Conservation (phyloP, 2,113 vertebrate genomes). For the human (Homo sapiens) region DNA sequence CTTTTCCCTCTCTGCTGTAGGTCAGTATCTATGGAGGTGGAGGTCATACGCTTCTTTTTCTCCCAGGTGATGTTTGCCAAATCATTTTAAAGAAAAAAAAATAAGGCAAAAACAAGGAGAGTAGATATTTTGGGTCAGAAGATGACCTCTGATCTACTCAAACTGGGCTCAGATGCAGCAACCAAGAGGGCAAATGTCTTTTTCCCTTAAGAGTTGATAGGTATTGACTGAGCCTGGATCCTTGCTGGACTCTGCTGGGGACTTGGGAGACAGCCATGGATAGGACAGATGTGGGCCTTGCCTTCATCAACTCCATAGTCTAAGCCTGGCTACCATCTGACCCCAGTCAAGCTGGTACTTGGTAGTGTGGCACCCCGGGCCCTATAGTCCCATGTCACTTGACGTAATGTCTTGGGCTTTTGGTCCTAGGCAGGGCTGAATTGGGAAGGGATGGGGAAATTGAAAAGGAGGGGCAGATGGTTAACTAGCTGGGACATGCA, state of each 20-base stretch:
- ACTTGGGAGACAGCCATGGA: background rate
- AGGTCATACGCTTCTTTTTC: background rate
- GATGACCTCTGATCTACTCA: background rate
- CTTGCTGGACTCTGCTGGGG: accelerated
- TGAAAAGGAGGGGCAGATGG: background rate
- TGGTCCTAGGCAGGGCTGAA: background rate
- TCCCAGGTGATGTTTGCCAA: background rate
- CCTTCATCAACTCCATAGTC: background rate
- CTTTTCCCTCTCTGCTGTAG: background rate
- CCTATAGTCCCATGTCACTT: background rate
- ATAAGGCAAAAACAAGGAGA: background rate
- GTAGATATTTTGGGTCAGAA: background rate
- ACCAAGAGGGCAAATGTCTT: background rate
- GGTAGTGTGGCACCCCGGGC: background rate
- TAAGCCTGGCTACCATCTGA: background rate
- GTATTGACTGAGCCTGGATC: background rate
- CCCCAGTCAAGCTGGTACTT: background rate
- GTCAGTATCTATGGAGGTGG: accelerated
- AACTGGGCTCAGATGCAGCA: background rate
- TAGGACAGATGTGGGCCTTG: background rate
- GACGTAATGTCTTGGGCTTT: background rate
- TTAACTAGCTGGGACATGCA: background rate
- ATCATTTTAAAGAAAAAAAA: background rate
- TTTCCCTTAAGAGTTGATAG: background rate
- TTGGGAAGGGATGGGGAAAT: background rate